Conservation (phyloP, 2,797 vertebrate genomes). For the Nyctalus aviator region DNA sequence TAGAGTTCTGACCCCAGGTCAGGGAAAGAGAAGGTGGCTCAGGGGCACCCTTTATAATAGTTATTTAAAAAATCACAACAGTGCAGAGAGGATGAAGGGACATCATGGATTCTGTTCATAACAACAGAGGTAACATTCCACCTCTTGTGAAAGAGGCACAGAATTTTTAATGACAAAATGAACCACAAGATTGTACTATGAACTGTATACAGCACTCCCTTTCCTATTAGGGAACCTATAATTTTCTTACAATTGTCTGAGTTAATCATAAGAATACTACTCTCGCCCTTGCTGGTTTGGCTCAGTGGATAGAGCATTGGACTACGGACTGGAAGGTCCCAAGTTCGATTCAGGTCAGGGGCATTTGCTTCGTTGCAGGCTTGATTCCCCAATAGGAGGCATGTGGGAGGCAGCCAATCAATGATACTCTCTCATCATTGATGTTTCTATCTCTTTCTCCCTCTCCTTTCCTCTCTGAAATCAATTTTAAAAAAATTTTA, state of each 20-base stretch:
- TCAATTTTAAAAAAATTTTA: neutral
- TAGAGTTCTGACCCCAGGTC: rapidly evolving
- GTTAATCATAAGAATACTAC: neutral
- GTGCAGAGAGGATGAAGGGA: neutral
- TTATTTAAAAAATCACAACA: neutral
- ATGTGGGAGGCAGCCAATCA: neutral
- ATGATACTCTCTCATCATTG: no score
- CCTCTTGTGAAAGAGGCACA: neutral
- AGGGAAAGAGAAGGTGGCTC: neutral
- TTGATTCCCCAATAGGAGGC: no score
- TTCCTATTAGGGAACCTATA: neutral
- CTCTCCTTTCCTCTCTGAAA: neutral
- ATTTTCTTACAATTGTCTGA: neutral
- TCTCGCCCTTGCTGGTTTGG: neutral
- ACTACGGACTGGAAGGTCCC: no score
- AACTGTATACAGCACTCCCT: neutral
- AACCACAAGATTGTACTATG: neutral
- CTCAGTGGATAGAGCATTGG: no score
- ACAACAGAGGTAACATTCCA: neutral
- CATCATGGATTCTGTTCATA: neutral
- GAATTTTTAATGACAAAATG: neutral
- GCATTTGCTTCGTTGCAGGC: no score
- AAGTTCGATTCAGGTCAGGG: no score
- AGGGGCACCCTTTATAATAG: neutral
- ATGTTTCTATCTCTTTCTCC: no score